phyloP scores from a whole-genome alignment of 2,797 vertebrate genomes.

The Galago senegalensis region DNA sequence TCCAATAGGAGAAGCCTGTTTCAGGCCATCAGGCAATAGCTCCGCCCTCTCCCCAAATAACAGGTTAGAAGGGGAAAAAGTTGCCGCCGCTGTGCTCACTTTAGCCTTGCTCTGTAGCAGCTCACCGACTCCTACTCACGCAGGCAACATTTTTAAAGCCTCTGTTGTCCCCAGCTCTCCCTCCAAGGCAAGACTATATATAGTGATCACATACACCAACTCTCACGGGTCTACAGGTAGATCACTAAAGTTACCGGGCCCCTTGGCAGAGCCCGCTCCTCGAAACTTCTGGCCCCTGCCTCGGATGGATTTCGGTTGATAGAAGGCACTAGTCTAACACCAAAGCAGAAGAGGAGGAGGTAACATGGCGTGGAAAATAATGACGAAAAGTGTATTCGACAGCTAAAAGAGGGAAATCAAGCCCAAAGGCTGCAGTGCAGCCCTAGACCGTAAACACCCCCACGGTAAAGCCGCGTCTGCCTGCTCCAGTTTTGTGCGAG shows the following conservation, averaged over 20 bases:
- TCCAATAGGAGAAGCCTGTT: background rate
- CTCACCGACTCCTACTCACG: background rate
- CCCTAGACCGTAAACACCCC: background rate
- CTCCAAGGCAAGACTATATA: background rate
- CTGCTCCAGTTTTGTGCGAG: background rate
- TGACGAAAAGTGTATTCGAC: background rate
- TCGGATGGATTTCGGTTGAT: background rate
- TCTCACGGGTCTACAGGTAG: background rate
- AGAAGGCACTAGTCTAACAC: background rate
- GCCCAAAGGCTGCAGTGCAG: background rate
- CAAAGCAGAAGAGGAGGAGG: background rate
- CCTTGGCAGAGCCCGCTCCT: background rate
- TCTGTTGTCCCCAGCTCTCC: background rate
- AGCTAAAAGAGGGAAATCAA: background rate
- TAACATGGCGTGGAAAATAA: background rate
- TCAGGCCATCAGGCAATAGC: background rate
- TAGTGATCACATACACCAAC: background rate
- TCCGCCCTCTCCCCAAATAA: constrained; percentile 53
- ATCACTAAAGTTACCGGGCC: background rate
- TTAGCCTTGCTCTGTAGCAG: background rate
- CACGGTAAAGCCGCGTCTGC: background rate
- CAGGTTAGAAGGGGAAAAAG: background rate
- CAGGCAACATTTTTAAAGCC: background rate
- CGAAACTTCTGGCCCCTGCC: background rate
- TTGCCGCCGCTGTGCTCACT: background rate